These are phyloP conservation scores for Digitonthophagus gazella DNA, from an alignment of 2,888 invertebrate species.

Conservation along the genomic window DNA sequence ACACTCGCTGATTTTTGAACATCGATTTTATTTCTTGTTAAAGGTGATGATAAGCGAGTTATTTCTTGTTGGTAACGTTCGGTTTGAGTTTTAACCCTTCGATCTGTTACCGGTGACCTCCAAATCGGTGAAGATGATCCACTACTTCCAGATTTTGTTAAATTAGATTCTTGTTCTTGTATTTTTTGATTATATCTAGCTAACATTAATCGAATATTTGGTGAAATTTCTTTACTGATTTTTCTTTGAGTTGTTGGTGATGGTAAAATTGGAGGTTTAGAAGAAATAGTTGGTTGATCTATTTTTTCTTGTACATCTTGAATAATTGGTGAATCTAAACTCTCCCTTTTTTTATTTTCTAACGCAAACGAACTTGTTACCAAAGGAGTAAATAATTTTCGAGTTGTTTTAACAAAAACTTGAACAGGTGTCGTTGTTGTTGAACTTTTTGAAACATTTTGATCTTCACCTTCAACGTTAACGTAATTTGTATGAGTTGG, in stretches of 20 bases:
- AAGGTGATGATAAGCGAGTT: constrained; percentile 45
- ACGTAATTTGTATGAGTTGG: constrained; percentile 40
- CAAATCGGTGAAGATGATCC: constrained; percentile 64
- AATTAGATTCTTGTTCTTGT: constrained; percentile 55
- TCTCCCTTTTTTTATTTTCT: constrained; percentile 32
- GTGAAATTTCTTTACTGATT: constrained; percentile 63
- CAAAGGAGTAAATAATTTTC: constrained; percentile 72
- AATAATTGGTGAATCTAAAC: constrained; percentile 18
- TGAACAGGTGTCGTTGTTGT: constrained; percentile 51
- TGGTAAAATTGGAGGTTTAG: constrained; percentile 58
- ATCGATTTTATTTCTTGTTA: constrained; percentile 52
- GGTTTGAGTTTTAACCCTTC: constrained; percentile 57
- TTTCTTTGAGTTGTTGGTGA: constrained; percentile 60
- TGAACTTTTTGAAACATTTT: constrained; percentile 19
- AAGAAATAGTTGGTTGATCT: constrained; percentile 27
- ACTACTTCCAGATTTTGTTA: constrained; percentile 54
- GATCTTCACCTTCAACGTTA: constrained; percentile 21
- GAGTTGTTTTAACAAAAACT: constrained; percentile 76
- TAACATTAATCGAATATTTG: constrained; percentile 69
- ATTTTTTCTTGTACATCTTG: constrained; percentile 35
- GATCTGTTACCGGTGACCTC: constrained; percentile 63
- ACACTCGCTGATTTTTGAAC: constrained; percentile 67
- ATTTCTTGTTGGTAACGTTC: constrained; percentile 53
- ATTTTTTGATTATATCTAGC: constrained; percentile 67
- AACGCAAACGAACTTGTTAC: constrained; percentile 33